Conservation (phyloP, 2,888 invertebrate genomes). For the Heliconius charithonia region DNA sequence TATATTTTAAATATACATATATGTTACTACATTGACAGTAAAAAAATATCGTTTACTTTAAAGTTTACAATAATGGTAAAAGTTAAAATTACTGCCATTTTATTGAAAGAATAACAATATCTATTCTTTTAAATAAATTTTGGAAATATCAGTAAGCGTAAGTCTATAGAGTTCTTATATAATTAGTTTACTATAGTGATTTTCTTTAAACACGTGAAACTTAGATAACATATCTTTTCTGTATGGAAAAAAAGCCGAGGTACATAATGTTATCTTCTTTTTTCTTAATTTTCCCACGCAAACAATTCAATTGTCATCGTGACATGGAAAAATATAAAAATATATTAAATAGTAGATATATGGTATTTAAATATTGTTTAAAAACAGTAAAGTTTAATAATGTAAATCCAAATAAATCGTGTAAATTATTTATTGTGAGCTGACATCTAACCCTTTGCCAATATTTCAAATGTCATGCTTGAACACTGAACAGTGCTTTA, state of each 20-base stretch:
- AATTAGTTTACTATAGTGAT: not conserved
- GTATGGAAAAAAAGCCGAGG: not conserved
- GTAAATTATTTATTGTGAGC: not conserved
- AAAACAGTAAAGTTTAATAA: not conserved
- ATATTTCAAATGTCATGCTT: not conserved
- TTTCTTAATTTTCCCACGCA: constrained; percentile 1
- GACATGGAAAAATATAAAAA: not conserved
- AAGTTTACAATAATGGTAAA: too few species aligned
- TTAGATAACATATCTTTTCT: not conserved
- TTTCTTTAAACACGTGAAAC: not conserved
- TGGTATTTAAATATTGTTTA: not conserved
- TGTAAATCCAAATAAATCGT: not conserved
- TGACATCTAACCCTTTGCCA: not conserved
- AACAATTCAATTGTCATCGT: not conserved
- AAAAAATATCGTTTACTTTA: too few species aligned
- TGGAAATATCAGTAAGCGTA: too few species aligned
- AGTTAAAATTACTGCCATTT: too few species aligned
- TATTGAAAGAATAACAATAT: too few species aligned
- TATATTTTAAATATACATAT: too few species aligned
- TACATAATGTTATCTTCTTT: not conserved
- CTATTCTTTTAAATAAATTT: too few species aligned
- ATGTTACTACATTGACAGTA: too few species aligned
- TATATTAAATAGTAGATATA: not conserved
- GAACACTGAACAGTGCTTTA: not conserved
- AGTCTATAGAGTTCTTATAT: not conserved